These are phyloP conservation scores for Drosophila micromelanica DNA, from an alignment of 1,140 invertebrate species.

Conservation along the genomic window DNA sequence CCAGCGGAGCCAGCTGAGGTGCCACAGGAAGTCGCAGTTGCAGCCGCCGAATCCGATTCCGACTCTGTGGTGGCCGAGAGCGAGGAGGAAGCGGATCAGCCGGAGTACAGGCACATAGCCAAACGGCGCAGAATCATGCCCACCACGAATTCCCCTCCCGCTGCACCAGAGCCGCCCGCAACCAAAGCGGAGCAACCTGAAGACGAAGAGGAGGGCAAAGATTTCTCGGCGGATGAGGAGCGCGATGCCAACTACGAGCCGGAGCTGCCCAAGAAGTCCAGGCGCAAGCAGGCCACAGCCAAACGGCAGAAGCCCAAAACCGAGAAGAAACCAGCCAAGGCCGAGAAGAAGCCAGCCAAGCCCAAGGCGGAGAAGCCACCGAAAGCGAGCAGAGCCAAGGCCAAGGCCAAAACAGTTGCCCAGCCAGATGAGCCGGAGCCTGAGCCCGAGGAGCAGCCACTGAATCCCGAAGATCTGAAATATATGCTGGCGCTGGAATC, in stretches of 20 bases:
- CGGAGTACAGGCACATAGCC: slow-evolving; percentile 66
- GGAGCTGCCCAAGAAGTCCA: slow-evolving; percentile 20
- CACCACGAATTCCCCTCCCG: slow-evolving; percentile 6
- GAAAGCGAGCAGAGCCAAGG: not conserved
- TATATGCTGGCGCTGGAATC: slow-evolving; percentile 72
- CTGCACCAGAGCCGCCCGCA: not conserved
- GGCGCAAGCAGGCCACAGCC: slow-evolving; percentile 52
- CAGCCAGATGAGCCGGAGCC: not conserved
- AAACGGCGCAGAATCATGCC: slow-evolving; percentile 65
- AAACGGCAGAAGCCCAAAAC: slow-evolving; percentile 47
- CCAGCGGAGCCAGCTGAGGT: not conserved
- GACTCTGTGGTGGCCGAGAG: slow-evolving; percentile 80
- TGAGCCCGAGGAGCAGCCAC: slow-evolving; percentile 49
- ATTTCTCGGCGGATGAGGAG: slow-evolving; percentile 69
- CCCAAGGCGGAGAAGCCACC: slow-evolving; percentile 43
- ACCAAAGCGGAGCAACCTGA: not conserved
- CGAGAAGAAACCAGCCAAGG: slow-evolving; percentile 35
- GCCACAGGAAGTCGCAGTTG: not conserved
- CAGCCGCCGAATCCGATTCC: slow-evolving; percentile 54
- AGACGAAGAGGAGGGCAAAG: slow-evolving; percentile 7
- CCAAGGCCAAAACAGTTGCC: not conserved
- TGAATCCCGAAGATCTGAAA: slow-evolving; percentile 71
- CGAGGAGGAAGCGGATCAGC: slow-evolving; percentile 65
- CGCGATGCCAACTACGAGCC: slow-evolving; percentile 61
- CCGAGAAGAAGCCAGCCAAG: slow-evolving; percentile 36